Evolutionary conservation across 2,797 vertebrate genomes (phyloP).

Genomic region (Pampus argenteus): DNA sequence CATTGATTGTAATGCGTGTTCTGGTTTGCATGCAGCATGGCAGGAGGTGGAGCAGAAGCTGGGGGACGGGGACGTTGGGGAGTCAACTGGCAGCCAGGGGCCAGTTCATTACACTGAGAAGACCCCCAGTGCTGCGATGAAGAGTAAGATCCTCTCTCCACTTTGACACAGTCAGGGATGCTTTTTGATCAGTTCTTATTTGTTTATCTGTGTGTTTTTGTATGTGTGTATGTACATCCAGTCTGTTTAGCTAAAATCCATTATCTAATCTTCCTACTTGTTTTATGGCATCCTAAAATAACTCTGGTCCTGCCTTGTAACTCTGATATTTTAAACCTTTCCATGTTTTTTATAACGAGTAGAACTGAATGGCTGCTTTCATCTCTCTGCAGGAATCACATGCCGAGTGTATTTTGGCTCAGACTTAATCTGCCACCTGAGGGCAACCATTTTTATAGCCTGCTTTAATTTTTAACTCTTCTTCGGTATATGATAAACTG

Average conservation of each 20-base stretch:
- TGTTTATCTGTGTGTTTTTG: not conserved
- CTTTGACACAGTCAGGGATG: not conserved
- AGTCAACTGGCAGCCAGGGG: conserved; percentile 62
- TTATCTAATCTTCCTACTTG: not conserved
- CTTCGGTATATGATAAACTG: not conserved
- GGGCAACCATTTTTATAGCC: conserved; percentile 33
- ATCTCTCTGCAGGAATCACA: not conserved
- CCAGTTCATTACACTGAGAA: conserved; percentile 93
- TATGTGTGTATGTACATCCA: no score
- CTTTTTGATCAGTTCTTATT: not conserved
- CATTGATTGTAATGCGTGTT: not conserved
- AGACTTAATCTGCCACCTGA: conserved; percentile 21
- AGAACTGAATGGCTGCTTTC: conserved; percentile 6
- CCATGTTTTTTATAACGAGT: conserved; percentile 2
- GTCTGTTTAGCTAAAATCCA: no score
- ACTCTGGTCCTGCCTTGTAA: not conserved
- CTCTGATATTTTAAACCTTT: conserved; percentile 41
- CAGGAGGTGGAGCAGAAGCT: conserved; percentile 94
- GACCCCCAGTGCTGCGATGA: conserved; percentile 87
- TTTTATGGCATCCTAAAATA: conserved; percentile 28
- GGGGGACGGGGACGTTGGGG: conserved; percentile 68
- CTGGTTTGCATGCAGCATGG: conserved; percentile 87
- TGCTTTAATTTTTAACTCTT: conserved; percentile 56
- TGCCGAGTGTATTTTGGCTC: not conserved
- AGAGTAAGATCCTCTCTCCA: conserved; percentile 83